These are phyloP conservation scores for Drosophila asahinai DNA, from an alignment of 1,140 invertebrate species.

Conservation along the genomic window DNA sequence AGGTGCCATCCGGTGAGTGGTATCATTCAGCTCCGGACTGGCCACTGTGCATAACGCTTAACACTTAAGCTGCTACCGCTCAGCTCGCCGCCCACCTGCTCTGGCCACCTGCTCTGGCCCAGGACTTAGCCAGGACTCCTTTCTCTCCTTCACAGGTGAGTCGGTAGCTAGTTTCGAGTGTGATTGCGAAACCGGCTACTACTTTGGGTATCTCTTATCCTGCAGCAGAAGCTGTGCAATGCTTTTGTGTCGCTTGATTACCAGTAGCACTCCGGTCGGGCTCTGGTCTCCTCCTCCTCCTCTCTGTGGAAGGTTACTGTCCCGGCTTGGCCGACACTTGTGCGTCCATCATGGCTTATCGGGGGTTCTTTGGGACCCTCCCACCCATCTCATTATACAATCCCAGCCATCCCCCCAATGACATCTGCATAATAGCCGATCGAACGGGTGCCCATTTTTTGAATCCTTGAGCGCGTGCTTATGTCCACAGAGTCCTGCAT, in stretches of 20 bases:
- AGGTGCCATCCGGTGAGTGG: slow-evolving; percentile 45
- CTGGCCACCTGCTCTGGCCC: slow-evolving; percentile 8
- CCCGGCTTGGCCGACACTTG: slow-evolving; percentile 30
- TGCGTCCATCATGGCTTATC: slow-evolving; percentile 45
- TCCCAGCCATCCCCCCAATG: slow-evolving; percentile 13
- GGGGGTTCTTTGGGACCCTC: background rate
- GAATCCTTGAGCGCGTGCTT: slow-evolving; percentile 69
- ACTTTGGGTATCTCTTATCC: slow-evolving; percentile 22
- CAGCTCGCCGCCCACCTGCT: slow-evolving; percentile 5
- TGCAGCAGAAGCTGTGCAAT: slow-evolving; percentile 28
- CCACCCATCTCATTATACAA: slow-evolving; percentile 42
- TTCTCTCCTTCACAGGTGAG: slow-evolving; percentile 20
- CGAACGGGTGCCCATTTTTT: slow-evolving; percentile 67
- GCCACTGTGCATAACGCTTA: slow-evolving; percentile 79
- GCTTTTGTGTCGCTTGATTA: slow-evolving; percentile 55
- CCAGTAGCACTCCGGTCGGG: slow-evolving; percentile 8
- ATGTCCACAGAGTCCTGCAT: slow-evolving; percentile 60
- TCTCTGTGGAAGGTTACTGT: slow-evolving; percentile 12
- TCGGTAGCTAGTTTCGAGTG: slow-evolving; percentile 46
- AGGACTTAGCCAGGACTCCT: slow-evolving; percentile 48
- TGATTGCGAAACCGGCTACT: slow-evolving; percentile 55
- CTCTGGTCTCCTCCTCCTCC: background rate
- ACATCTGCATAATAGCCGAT: slow-evolving; percentile 74
- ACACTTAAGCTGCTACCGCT: slow-evolving; percentile 79
- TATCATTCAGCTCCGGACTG: slow-evolving; percentile 38